A percentile compares a stretch with the other conserved stretches of the same genome.
Conservation (phyloP, 1,140 invertebrate genomes). For the Gryon sp. region DNA sequence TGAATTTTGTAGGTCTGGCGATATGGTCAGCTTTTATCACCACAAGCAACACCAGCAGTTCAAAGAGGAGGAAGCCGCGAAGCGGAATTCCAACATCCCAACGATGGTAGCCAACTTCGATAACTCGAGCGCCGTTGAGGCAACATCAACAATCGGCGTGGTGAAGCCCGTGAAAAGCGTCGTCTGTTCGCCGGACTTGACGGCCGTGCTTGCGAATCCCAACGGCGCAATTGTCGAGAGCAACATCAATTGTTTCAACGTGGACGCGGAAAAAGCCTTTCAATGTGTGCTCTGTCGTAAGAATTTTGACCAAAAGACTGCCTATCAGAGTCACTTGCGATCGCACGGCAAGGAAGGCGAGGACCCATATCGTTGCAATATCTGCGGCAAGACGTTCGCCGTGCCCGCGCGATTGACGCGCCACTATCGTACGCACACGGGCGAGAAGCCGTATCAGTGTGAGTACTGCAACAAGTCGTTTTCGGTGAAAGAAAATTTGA, state of each 20-base stretch:
- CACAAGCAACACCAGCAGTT: conserved; percentile 51
- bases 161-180: conserved; percentile 72
- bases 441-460: conserved; percentile 91
- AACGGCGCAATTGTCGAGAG: neutral
- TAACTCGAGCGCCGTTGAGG: neutral
- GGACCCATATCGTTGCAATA: conserved; percentile 92
- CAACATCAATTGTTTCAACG: conserved; percentile 3
- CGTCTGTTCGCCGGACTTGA: conserved; percentile 74
- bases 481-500: conserved; percentile 94
- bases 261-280: conserved; percentile 66
- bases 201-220: conserved; percentile 62
- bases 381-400: conserved; percentile 94
- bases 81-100: conserved; percentile 7
- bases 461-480: conserved; percentile 96
- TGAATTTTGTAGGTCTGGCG: conserved; percentile 34
- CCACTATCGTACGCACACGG: conserved; percentile 94
- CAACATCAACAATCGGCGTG: conserved; percentile 39
- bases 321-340: conserved; percentile 82
- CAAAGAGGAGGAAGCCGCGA: conserved; percentile 35
- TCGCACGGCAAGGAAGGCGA: conserved; percentile 82
- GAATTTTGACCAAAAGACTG: conserved; percentile 81
- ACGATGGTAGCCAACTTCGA: conserved; percentile 11
- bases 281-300: conserved; percentile 82
- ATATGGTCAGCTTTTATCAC: conserved; percentile 73
- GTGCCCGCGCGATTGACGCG: conserved; percentile 93